phyloP scores from a whole-genome alignment of 2,113 vertebrate species.

The Onychostoma macrolepis region DNA sequence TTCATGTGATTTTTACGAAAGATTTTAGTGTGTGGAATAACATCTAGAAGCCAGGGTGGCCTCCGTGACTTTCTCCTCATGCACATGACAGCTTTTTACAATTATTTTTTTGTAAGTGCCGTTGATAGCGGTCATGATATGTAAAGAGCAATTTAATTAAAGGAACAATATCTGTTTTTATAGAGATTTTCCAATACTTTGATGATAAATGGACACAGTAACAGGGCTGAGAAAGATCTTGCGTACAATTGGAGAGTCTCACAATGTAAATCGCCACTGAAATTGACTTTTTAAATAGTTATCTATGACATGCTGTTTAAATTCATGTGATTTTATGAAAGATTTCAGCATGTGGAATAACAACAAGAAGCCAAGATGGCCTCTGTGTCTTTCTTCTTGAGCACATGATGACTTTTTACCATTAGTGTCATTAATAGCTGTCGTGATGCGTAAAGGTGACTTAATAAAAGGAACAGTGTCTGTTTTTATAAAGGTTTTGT shows the following conservation, averaged over 20 bases:
- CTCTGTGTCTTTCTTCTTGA: slow-evolving; percentile 64
- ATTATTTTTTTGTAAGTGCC: slow-evolving; percentile 71
- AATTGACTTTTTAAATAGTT: neutral
- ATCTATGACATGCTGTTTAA: neutral
- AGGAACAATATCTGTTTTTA: slow-evolving; percentile 72
- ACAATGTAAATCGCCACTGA: neutral
- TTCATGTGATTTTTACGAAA: slow-evolving; percentile 81
- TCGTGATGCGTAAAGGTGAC: slow-evolving; percentile 66
- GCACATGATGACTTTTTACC: slow-evolving; percentile 67
- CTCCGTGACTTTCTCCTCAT: slow-evolving; percentile 64
- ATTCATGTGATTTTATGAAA: slow-evolving; percentile 81
- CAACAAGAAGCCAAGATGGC: slow-evolving; percentile 72
- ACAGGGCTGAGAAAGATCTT: slow-evolving; percentile 74
- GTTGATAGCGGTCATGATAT: slow-evolving; percentile 67
- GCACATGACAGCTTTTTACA: slow-evolving; percentile 66
- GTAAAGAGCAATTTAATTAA: slow-evolving; percentile 72
- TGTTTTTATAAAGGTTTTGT: slow-evolving; percentile 75
- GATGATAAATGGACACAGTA: slow-evolving; percentile 52
- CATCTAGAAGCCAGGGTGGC: slow-evolving; percentile 72
- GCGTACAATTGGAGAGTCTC: slow-evolving; percentile 64
- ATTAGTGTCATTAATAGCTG: slow-evolving; percentile 66
- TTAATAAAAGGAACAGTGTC: slow-evolving; percentile 73
- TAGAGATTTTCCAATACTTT: slow-evolving; percentile 72
- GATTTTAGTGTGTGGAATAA: slow-evolving; percentile 69
- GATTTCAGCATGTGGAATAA: slow-evolving; percentile 70